A percentile compares a stretch with the other conserved stretches of the same genome.
Conservation (phyloP, 2,888 invertebrate genomes). For the Drosophila fulvimacula region DNA sequence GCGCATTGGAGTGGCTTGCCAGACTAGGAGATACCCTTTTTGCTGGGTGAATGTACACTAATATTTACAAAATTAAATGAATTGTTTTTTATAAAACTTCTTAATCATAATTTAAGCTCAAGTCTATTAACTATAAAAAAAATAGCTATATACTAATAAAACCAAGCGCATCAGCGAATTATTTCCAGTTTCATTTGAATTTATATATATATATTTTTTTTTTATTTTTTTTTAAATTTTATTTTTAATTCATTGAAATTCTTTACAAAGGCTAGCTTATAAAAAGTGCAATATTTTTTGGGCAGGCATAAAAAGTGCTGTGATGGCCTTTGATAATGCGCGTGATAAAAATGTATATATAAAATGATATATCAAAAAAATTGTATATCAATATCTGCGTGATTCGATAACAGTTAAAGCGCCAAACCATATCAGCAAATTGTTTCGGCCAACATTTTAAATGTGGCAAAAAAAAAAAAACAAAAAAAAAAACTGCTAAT, state of each 20-base stretch:
- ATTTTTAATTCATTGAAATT: not conserved
- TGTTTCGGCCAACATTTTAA: conserved; percentile 8
- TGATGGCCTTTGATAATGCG: conserved; percentile 12
- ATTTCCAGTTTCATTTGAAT: not conserved
- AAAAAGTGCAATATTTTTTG: not conserved
- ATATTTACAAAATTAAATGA: too few species aligned
- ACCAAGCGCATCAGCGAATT: not conserved
- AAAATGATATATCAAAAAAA: conserved; percentile 9
- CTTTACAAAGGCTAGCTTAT: not conserved
- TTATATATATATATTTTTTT: not conserved
- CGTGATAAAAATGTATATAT: conserved; percentile 22
- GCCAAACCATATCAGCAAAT: conserved; percentile 30
- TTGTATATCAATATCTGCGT: conserved; percentile 12
- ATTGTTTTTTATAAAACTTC: too few species aligned
- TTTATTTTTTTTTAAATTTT: not conserved
- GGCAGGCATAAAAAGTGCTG: not conserved
- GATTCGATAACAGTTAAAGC: conserved; percentile 27
- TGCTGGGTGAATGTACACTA: not conserved
- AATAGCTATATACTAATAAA: too few species aligned
- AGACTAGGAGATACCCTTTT: not conserved
- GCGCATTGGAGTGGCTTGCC: not conserved
- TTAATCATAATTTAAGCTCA: too few species aligned
- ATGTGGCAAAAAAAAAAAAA: conserved; percentile 23
- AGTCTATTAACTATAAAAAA: too few species aligned
- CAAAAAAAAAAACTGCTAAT: conserved; percentile 17